A percentile compares a stretch with the other conserved stretches of the same genome.
phyloP scores from a whole-genome alignment of 2,888 invertebrate species.

The Andrena praecox region DNA sequence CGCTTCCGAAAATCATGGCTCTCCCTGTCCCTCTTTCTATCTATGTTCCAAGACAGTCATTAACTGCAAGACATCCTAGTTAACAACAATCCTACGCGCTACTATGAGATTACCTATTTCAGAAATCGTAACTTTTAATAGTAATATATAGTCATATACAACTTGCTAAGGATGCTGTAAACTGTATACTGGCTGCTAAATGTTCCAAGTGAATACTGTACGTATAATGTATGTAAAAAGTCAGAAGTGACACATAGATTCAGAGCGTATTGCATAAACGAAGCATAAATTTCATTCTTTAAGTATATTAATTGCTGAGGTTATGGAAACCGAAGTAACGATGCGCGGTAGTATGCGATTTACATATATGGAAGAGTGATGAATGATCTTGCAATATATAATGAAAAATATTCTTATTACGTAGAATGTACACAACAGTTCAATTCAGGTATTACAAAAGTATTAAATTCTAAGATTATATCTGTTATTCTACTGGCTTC shows the following conservation, averaged over 20 bases:
- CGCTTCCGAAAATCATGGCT: slow-evolving; percentile 76
- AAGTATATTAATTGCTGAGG: slow-evolving; percentile 38
- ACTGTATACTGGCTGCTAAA: slow-evolving; percentile 83
- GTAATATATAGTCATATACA: slow-evolving; percentile 82
- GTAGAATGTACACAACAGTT: slow-evolving; percentile 27
- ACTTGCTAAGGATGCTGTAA: slow-evolving; percentile 81
- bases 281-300: slow-evolving; percentile 61
- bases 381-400: slow-evolving; percentile 48
- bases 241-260: slow-evolving; percentile 68
- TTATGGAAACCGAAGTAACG: slow-evolving; percentile 55
- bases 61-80: slow-evolving; percentile 77
- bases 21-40: slow-evolving; percentile 71
- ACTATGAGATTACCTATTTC: slow-evolving; percentile 80
- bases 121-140: slow-evolving; percentile 80
- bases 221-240: slow-evolving; percentile 79
- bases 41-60: slow-evolving; percentile 76
- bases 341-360: slow-evolving; percentile 45
- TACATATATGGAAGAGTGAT: slow-evolving; percentile 65
- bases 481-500: slow-evolving; percentile 16
- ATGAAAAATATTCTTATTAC: slow-evolving; percentile 11
- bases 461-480: slow-evolving; percentile 37
- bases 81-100: slow-evolving; percentile 83
- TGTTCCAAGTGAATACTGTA: slow-evolving; percentile 83
- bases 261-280: slow-evolving; percentile 61
- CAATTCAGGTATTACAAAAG: slow-evolving; percentile 37